Conservation (phyloP, 2,888 invertebrate genomes). For the Amphipoea oculea region DNA sequence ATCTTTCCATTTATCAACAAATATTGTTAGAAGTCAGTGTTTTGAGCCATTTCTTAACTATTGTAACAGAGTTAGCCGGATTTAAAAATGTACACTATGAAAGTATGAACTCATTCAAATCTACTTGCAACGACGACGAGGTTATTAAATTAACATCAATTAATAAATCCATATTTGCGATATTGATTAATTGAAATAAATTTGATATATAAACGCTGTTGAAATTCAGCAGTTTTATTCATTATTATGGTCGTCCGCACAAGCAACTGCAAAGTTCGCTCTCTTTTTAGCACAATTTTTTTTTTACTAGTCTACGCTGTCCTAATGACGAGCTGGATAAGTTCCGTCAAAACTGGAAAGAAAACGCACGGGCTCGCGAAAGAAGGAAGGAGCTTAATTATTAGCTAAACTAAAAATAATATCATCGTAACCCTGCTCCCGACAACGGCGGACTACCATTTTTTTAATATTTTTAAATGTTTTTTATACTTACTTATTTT, state of each 20-base stretch:
- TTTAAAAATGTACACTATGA: background rate
- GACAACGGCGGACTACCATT: too few species aligned
- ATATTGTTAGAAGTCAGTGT: slow-evolving; percentile 72
- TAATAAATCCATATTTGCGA: too few species aligned
- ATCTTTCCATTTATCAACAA: slow-evolving; percentile 82
- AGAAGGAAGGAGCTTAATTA: too few species aligned
- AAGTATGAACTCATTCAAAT: background rate
- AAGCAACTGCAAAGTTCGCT: background rate
- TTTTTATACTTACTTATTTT: too few species aligned
- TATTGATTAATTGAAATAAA: background rate
- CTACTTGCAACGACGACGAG: background rate
- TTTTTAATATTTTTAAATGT: too few species aligned
- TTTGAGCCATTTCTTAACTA: slow-evolving; percentile 61
- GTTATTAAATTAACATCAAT: background rate
- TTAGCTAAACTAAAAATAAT: background rate
- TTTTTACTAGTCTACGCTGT: too few species aligned
- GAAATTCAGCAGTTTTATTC: background rate
- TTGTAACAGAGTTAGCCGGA: slow-evolving; percentile 17
- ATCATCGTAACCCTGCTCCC: background rate
- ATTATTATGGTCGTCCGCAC: background rate
- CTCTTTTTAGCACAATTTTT: background rate
- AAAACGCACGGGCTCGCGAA: too few species aligned
- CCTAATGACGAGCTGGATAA: too few species aligned
- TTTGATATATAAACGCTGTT: background rate
- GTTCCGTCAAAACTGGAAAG: too few species aligned